These are phyloP conservation scores for Sciurus carolinensis DNA, from an alignment of 2,797 vertebrate species.

Conservation along the genomic window DNA sequence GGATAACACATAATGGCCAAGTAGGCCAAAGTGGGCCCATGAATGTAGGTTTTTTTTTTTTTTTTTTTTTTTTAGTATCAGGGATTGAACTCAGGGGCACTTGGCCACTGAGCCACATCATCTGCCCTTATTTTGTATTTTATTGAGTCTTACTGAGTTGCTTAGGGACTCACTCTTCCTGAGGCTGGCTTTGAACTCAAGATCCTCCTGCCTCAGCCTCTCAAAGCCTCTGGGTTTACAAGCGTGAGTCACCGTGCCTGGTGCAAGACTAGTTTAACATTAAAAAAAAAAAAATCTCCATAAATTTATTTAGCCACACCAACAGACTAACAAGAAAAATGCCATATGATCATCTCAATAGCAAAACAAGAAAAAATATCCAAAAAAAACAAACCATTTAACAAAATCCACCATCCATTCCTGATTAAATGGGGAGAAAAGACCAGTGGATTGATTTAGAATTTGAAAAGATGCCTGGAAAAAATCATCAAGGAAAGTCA, in stretches of 20 bases:
- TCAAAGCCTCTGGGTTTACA: too few relatives aligned
- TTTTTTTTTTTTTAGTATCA: too few relatives aligned
- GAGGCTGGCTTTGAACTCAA: too few relatives aligned
- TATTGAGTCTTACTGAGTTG: too few relatives aligned
- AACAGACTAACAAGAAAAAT: conserved; percentile 29
- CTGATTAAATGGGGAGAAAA: not conserved
- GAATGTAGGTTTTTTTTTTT: not conserved
- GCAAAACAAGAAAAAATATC: not conserved
- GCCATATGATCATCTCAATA: not conserved
- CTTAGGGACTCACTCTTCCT: too few relatives aligned
- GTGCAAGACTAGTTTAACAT: not conserved
- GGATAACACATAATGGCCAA: not conserved
- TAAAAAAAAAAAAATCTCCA: not conserved
- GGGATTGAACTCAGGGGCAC: too few relatives aligned
- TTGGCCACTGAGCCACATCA: too few relatives aligned
- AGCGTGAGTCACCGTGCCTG: too few relatives aligned
- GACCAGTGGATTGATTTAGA: not conserved
- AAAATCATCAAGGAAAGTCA: not conserved
- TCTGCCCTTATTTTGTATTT: too few relatives aligned
- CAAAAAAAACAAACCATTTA: not conserved
- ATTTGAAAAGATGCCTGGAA: not conserved
- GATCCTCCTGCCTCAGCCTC: too few relatives aligned
- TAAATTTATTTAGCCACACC: not conserved
- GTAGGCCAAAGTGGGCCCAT: not conserved
- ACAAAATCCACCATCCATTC: not conserved